Evolutionary conservation across 2,113 vertebrate species (phyloP).

Genomic region (Xiphophorus maculatus): DNA sequence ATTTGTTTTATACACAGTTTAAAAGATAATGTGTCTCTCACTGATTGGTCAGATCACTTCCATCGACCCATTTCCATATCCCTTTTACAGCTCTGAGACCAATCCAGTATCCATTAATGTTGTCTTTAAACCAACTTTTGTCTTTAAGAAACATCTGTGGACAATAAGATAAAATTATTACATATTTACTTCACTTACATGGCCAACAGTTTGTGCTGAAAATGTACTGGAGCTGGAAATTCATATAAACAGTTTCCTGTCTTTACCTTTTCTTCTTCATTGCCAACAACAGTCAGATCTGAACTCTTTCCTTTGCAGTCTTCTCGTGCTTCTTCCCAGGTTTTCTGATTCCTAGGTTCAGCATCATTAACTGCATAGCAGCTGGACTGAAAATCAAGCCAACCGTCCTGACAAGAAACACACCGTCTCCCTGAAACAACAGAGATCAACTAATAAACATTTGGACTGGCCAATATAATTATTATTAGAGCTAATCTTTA

Average conservation of each 20-base stretch:
- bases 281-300: constrained; percentile 4
- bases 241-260: not conserved
- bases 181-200: not conserved
- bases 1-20: not conserved
- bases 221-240: not conserved
- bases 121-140: fast-evolving
- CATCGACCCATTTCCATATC: constrained; percentile 22
- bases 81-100: too few species aligned
- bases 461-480: not conserved
- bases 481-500: not conserved
- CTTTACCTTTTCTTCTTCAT: not conserved
- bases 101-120: too few species aligned
- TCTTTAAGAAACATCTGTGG: fast-evolving
- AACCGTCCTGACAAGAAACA: not conserved
- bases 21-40: not conserved
- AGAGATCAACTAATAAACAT: not conserved
- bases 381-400: fast-evolving
- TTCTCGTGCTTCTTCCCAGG: constrained; percentile 16
- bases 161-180: not conserved
- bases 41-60: not conserved
- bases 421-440: not conserved
- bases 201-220: not conserved
- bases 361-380: not conserved
- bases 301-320: not conserved
- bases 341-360: fast-evolving